phyloP scores from a whole-genome alignment of 2,888 invertebrate genomes.

The Anarsia innoxiella region DNA sequence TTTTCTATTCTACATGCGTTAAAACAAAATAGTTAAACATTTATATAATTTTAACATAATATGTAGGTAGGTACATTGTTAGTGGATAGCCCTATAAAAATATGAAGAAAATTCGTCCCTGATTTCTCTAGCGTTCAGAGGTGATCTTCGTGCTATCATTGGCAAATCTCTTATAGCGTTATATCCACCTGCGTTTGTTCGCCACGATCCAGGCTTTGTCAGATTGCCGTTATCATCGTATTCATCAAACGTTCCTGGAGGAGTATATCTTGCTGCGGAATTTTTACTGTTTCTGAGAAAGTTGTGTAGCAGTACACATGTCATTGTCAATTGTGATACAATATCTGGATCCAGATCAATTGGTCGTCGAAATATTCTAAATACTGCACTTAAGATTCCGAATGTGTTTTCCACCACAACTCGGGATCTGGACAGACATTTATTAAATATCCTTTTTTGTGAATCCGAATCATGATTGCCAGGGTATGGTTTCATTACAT shows the following conservation, averaged over 20 bases:
- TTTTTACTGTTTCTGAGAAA: slow-evolving; percentile 18
- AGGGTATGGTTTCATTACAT: slow-evolving; percentile 31
- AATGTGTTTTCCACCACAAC: slow-evolving; percentile 25
- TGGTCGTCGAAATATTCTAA: slow-evolving; percentile 25
- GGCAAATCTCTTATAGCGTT: not conserved
- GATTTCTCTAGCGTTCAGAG: not conserved
- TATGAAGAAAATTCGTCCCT: slow-evolving; percentile 5
- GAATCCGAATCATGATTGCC: slow-evolving; percentile 23
- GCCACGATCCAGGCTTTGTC: not conserved
- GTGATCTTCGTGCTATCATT: not conserved
- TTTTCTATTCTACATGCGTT: too few species aligned
- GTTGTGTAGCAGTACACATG: slow-evolving; percentile 30
- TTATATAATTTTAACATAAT: too few species aligned
- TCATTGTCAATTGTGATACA: slow-evolving; percentile 27
- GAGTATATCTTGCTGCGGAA: slow-evolving; percentile 22
- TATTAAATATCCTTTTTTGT: slow-evolving; percentile 25
- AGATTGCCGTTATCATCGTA: not conserved
- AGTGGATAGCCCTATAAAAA: too few species aligned
- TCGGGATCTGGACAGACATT: slow-evolving; percentile 21
- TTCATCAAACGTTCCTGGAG: slow-evolving; percentile 10
- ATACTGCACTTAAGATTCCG: slow-evolving; percentile 24
- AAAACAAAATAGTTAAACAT: too few species aligned
- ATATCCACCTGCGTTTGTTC: not conserved
- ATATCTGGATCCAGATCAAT: slow-evolving; percentile 11
- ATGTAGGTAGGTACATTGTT: too few species aligned